Conservation (phyloP, 2,113 vertebrate genomes). For the Anarhynchus alexandrinus region DNA sequence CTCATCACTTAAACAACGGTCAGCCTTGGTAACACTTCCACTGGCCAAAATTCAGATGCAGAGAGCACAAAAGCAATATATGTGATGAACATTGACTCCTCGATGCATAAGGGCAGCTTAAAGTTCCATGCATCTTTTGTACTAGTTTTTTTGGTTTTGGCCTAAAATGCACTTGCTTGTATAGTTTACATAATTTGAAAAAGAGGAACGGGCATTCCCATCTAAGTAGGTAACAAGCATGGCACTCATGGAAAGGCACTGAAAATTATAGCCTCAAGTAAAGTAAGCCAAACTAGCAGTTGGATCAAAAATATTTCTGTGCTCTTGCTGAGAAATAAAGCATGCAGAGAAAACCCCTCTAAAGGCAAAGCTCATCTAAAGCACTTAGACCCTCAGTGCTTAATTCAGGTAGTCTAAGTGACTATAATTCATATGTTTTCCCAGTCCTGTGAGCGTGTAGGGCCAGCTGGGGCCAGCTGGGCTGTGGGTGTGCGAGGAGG, state of each 20-base stretch:
- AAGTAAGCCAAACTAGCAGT: neutral
- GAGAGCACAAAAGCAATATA: neutral
- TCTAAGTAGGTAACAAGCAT: neutral
- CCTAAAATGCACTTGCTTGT: neutral
- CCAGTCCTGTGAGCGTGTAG: neutral
- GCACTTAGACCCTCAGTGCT: neutral
- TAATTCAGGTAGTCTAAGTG: constrained; percentile 47
- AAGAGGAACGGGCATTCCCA: neutral
- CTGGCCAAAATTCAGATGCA: neutral
- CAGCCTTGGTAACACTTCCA: neutral
- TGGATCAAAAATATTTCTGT: neutral
- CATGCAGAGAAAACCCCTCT: neutral
- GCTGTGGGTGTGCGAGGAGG: neutral
- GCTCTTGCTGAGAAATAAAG: neutral
- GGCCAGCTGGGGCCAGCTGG: constrained; percentile 47
- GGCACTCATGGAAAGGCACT: neutral
- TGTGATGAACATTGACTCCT: neutral
- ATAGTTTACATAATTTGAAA: neutral
- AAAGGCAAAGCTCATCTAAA: neutral
- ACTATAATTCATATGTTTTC: constrained; percentile 4
- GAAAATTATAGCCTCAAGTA: neutral
- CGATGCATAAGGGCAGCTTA: rapidly evolving
- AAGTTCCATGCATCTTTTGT: neutral
- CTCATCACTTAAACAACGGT: neutral
- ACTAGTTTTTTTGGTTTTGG: neutral